Conservation (phyloP, 2,888 invertebrate genomes). For the Campoletis raptor region DNA sequence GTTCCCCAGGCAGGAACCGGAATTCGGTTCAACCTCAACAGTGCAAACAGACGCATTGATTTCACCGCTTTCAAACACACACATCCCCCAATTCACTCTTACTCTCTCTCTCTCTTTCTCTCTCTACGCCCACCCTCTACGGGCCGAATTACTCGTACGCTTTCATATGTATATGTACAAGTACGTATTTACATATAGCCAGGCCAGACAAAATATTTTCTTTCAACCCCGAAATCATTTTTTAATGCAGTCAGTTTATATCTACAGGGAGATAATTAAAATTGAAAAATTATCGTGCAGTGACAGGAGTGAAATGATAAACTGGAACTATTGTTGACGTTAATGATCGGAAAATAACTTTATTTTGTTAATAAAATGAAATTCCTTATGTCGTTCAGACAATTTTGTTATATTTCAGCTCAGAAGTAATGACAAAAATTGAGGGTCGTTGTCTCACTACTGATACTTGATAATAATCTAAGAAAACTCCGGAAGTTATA, state of each 20-base stretch:
- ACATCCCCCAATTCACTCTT: slow-evolving; percentile 67
- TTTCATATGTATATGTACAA: slow-evolving; percentile 26
- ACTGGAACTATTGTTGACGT: too few species aligned
- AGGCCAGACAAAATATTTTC: background rate
- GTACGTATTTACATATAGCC: background rate
- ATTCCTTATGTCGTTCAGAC: too few species aligned
- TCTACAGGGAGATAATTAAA: too few species aligned
- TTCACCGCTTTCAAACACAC: slow-evolving; percentile 84
- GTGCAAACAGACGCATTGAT: slow-evolving; percentile 85
- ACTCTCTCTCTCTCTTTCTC: slow-evolving; percentile 50
- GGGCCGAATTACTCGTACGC: slow-evolving; percentile 16
- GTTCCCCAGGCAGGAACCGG: slow-evolving; percentile 75
- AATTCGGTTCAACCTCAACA: slow-evolving; percentile 84
- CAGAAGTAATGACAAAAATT: too few species aligned
- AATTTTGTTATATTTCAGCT: too few species aligned
- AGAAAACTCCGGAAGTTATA: too few species aligned
- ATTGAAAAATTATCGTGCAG: too few species aligned
- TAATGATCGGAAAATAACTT: too few species aligned
- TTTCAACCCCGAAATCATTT: background rate
- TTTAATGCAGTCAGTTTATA: background rate
- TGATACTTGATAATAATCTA: too few species aligned
- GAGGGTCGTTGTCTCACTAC: too few species aligned
- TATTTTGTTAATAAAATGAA: too few species aligned
- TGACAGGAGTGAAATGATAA: too few species aligned
- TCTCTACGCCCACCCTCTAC: background rate